A percentile compares a stretch with the other conserved stretches of the same genome.
Evolutionary conservation across 1,140 invertebrate genomes (phyloP).

Genomic region (Caenorhabditis latens): DNA sequence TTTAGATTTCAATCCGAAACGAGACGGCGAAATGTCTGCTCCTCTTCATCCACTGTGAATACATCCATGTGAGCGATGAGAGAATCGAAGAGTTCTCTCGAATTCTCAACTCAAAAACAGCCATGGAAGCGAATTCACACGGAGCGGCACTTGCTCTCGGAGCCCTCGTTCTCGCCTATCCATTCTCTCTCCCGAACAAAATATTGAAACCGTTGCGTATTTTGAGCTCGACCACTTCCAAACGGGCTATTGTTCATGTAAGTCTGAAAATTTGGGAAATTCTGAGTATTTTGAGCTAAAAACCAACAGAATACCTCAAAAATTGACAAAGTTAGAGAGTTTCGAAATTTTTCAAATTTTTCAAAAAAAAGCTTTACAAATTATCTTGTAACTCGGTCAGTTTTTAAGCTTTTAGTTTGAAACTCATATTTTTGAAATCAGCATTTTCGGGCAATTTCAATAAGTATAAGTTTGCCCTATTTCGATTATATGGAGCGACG

Average conservation of each 20-base stretch:
- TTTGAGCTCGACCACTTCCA: background rate
- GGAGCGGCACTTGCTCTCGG: slow-evolving; percentile 15
- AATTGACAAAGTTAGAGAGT: too few species aligned
- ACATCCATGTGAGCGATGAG: background rate
- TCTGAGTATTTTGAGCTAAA: too few species aligned
- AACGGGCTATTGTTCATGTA: background rate
- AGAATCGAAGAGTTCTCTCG: background rate
- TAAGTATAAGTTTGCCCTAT: too few species aligned
- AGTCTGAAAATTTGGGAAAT: too few species aligned
- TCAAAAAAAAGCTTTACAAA: too few species aligned
- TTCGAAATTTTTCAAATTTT: too few species aligned
- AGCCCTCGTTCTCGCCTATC: background rate
- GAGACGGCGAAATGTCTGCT: slow-evolving; percentile 17
- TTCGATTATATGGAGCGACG: background rate
- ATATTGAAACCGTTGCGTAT: background rate
- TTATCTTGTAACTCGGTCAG: too few species aligned
- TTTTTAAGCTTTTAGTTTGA: too few species aligned
- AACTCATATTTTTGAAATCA: too few species aligned
- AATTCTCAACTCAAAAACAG: background rate
- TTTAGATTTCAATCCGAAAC: slow-evolving; percentile 22
- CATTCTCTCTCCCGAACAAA: slow-evolving; percentile 17
- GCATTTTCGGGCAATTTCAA: too few species aligned
- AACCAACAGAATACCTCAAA: too few species aligned
- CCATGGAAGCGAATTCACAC: background rate
- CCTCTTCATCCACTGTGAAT: slow-evolving; percentile 17